Conservation (phyloP, 2,797 vertebrate species). For the Scomberomorus guttatus region DNA sequence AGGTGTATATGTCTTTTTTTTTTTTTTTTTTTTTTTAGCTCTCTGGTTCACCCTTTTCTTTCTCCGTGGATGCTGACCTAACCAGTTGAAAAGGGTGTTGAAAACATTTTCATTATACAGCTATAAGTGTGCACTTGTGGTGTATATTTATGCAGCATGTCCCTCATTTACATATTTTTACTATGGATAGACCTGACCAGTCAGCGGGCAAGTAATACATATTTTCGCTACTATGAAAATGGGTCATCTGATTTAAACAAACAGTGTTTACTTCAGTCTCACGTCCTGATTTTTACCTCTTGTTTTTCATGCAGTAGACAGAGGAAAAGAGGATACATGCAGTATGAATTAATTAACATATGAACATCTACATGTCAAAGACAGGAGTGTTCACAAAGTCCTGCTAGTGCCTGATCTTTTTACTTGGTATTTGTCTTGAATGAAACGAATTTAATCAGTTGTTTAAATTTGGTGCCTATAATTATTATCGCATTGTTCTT, state of each 20-base stretch:
- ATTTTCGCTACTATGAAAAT: constrained; percentile 52
- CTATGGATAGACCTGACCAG: constrained; percentile 53
- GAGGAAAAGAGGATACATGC: background rate
- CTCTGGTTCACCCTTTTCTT: constrained; percentile 68
- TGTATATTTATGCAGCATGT: constrained; percentile 50
- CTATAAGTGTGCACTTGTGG: constrained; percentile 50
- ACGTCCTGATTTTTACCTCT: constrained; percentile 2
- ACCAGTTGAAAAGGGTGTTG: constrained; percentile 53
- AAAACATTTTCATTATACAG: constrained; percentile 61
- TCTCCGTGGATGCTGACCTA: constrained; percentile 66
- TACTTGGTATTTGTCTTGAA: constrained; percentile 1
- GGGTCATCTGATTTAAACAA: constrained; percentile 54
- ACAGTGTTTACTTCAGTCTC: constrained; percentile 47
- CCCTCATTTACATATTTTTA: constrained; percentile 60
- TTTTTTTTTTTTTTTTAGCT: constrained; percentile 53
- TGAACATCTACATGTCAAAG: constrained; percentile 25
- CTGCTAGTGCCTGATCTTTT: constrained; percentile 42
- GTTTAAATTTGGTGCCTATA: constrained; percentile 22
- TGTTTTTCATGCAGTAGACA: background rate
- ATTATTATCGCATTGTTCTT: constrained; percentile 33
- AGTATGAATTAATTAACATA: background rate
- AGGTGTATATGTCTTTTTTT: constrained; percentile 64
- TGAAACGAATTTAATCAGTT: background rate
- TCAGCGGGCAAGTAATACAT: constrained; percentile 36
- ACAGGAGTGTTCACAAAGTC: background rate